Evolutionary conservation across 1,140 invertebrate genomes (phyloP).

Genomic region (Ceratina australensis): DNA sequence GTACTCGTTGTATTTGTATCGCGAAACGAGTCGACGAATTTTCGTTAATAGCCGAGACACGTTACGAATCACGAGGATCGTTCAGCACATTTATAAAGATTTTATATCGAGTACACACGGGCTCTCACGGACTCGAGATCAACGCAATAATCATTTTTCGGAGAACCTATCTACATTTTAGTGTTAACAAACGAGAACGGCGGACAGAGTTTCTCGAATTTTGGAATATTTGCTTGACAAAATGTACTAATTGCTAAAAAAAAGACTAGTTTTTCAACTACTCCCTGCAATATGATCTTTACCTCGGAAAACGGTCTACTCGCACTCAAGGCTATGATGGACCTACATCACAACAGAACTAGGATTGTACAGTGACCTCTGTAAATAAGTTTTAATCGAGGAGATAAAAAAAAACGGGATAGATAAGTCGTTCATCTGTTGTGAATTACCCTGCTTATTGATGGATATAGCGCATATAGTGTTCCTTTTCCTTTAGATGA

Average conservation of each 20-base stretch:
- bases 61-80: slow-evolving; percentile 10
- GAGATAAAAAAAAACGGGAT: slow-evolving; percentile 14
- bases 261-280: slow-evolving; percentile 28
- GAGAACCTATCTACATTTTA: slow-evolving; percentile 7
- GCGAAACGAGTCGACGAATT: slow-evolving; percentile 6
- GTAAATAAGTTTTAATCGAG: slow-evolving; percentile 70
- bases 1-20: not conserved
- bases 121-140: not conserved
- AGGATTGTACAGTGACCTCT: slow-evolving; percentile 66
- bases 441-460: slow-evolving; percentile 67
- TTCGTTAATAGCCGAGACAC: not conserved
- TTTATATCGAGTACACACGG: slow-evolving; percentile 31
- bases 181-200: not conserved
- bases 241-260: slow-evolving; percentile 41
- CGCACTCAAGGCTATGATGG: slow-evolving; percentile 67
- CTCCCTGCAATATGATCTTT: slow-evolving; percentile 64
- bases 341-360: slow-evolving; percentile 61
- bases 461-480: slow-evolving; percentile 70
- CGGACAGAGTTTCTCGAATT: slow-evolving; percentile 36
- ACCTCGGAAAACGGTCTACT: slow-evolving; percentile 65
- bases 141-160: slow-evolving; percentile 22
- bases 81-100: slow-evolving; percentile 41
- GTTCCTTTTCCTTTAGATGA: slow-evolving; percentile 66
- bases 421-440: slow-evolving; percentile 66
- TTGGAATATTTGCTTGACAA: slow-evolving; percentile 42